Base-by-base conservation (phyloP, 2,888 invertebrate genomes). In the Euclidia mi region DNA sequence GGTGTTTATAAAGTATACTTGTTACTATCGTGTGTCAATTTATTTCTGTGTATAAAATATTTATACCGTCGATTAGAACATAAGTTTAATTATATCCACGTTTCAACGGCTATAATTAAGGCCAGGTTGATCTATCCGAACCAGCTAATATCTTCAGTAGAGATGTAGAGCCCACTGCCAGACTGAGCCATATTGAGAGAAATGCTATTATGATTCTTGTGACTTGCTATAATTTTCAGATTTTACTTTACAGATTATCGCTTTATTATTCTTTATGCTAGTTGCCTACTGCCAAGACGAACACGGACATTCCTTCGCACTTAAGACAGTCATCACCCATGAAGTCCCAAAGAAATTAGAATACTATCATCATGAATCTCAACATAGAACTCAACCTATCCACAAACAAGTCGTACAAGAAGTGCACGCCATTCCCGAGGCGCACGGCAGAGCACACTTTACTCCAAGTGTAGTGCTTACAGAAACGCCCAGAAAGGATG, bases 391-490 rank as follows among this genome's bases (percentile, higher is more conserved):
- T 34, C 42, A 7, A 10, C 64, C 58, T 7, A 34, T 58, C 1
- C 35, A 56, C 31, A 32, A 17, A 0, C 46, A 76, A 0, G 53
- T 42, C n/a, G 34, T 62, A 3, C 29, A 62, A 25, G 37, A 38
- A 15, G 10, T 63, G 3, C 64, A 67, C 9, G 50, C 49, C 25
- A 61, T 53, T 7, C 73, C 69, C 2, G 58, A 69, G 50, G 66
- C 75, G 11, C 71, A 83, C 11, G 79, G 76, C 42, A 79, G 84
- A 6, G 82, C 79, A 1, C 66, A 77, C 6, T 84, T 87, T 15
- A 81, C 85, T 0, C 88, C 89, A 51, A 88, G 68, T 43, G 60
- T 85, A 44, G 63, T 82, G 4, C 84, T 74, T 25, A 84, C 82
- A 11, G 57, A 3, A 9, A 18, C 29, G 0, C 29, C 17, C 3